Evolutionary conservation across 2,113 vertebrate genomes (phyloP), one percentile per base, ranked within the genome.

Genomic region (Cebus imitator): DNA sequence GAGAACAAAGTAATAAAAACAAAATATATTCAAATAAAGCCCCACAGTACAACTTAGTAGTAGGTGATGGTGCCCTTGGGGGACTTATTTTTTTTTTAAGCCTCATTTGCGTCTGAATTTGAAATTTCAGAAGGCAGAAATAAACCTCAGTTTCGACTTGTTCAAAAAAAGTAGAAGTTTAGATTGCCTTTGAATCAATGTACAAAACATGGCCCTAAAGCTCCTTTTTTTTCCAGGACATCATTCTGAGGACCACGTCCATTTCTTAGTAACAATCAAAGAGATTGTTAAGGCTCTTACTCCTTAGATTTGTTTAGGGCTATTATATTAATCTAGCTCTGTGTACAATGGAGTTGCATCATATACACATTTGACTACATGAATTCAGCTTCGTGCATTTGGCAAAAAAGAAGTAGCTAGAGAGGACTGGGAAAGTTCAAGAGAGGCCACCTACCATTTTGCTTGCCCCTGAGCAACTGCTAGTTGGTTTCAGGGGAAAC

Each of bases 1-100:
- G 58, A 95, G 91, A 97, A 94, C 94, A 97, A 95, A 95, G 48
- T 72, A 97, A 95, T 97, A 95, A 97, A 97, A 96, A 80, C 83
- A 98, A 95, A 96, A 95, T 93, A 87, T 79, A 95, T 87, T 97
- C 83, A 93, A 95, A 95, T 92, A 90, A 95, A 97, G 14, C 9
- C 75, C 75, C 79, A 64, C 50, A n/a, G 52, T 76, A 35, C 61
- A 68, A 37, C 40, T 16, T 5, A 88, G 73, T 48, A 43, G 87
- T 89, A 87, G 91, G 72, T 81, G 76, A 35, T 73, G 3, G 66
- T 43, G 1, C 45, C 83, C 27, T 75, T 78, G 45, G 87, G 94
- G 91, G 64, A 40, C 27, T 84, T 48, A 12, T 87, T 93, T 92
- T 89, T 92, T 89, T 43, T 89, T 91, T 93, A 91, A 95, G 61